Evolutionary conservation across 2,888 invertebrate genomes (phyloP).

Genomic region (Drosophila bunnanda): DNA sequence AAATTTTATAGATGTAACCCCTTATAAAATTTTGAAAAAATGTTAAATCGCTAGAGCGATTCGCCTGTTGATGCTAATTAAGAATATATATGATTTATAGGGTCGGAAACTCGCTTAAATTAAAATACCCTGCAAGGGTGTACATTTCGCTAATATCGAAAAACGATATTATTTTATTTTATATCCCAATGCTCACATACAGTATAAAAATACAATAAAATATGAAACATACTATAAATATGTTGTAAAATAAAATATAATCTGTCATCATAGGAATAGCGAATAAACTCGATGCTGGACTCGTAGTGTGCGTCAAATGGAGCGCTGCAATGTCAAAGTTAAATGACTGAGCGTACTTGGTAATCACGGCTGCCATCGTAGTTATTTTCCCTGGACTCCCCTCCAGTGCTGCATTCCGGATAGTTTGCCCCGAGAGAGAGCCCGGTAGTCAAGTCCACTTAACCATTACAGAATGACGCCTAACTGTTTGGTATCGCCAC

Average conservation of each 20-base stretch:
- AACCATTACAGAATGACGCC: constrained; percentile 41
- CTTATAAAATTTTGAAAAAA: too few relatives aligned
- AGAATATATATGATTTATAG: too few relatives aligned
- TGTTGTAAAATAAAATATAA: not conserved
- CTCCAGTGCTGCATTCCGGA: not conserved
- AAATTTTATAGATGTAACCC: too few relatives aligned
- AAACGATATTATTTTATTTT: too few relatives aligned
- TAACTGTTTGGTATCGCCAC: constrained; percentile 12
- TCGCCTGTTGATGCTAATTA: too few relatives aligned
- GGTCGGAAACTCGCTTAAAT: too few relatives aligned
- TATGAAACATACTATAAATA: not conserved
- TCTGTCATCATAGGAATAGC: not conserved
- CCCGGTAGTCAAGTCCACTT: constrained; percentile 41
- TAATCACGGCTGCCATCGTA: constrained; percentile 12
- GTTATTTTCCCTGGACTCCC: not conserved
- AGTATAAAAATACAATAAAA: too few relatives aligned
- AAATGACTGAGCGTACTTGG: constrained; percentile 39
- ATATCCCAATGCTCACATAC: too few relatives aligned
- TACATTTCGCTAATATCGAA: too few relatives aligned
- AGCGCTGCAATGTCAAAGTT: constrained; percentile 51
- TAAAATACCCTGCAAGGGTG: too few relatives aligned
- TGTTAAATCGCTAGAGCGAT: too few relatives aligned
- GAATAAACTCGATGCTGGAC: not conserved
- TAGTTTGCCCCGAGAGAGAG: constrained; percentile 4
- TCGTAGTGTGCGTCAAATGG: constrained; percentile 41